Evolutionary conservation across 2,888 invertebrate genomes (phyloP).

Genomic region (Ametastegia equiseti): DNA sequence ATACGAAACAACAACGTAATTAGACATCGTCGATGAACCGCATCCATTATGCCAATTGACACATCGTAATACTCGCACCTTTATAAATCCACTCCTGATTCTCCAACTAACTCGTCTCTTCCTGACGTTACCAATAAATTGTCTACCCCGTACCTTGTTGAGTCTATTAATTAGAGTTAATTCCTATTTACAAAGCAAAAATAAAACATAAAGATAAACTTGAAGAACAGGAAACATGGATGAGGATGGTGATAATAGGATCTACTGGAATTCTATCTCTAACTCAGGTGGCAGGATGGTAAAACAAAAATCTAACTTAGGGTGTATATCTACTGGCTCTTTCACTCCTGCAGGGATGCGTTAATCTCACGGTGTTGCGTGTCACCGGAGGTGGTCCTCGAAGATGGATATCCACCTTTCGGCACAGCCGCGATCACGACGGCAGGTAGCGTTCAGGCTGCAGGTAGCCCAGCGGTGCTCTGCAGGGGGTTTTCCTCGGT

Average conservation of each 20-base stretch:
- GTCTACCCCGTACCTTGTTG: background rate
- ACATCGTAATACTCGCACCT: too few relatives aligned
- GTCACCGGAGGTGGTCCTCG: conserved; percentile 71
- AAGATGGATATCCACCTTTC: conserved; percentile 68
- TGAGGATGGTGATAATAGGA: too few relatives aligned
- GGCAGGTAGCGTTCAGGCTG: conserved; percentile 68
- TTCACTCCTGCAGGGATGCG: conserved; percentile 20
- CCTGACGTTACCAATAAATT: background rate
- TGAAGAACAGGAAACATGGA: background rate
- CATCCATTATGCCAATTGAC: background rate
- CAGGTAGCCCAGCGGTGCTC: conserved; percentile 65
- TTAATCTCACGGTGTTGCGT: conserved; percentile 60
- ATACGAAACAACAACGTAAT: conserved; percentile 21
- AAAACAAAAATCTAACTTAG: background rate
- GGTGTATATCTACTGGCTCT: background rate
- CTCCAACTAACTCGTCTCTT: background rate
- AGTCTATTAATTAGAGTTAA: background rate
- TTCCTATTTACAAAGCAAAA: background rate
- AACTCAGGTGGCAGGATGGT: background rate
- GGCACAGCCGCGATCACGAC: conserved; percentile 50
- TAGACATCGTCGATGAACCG: background rate
- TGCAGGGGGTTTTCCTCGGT: conserved; percentile 63
- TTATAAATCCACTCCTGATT: too few relatives aligned
- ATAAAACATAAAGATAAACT: background rate
- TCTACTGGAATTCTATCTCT: background rate